These are phyloP conservation scores for Labrus mixtus DNA, from an alignment of 2,113 vertebrate genomes.

Conservation along the genomic window DNA sequence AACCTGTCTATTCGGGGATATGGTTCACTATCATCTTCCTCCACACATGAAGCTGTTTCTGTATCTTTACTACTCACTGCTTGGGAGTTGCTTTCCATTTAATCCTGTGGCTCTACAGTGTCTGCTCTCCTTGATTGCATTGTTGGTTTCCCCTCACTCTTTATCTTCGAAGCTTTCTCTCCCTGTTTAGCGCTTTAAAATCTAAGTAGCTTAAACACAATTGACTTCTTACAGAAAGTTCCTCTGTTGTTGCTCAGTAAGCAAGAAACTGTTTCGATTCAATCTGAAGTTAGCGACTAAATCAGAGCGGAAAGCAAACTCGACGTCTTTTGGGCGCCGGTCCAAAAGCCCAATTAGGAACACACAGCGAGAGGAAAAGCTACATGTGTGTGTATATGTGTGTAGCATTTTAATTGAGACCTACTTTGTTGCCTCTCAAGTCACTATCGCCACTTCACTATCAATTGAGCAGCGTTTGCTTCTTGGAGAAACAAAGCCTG, in stretches of 20 bases:
- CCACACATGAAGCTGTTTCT: constrained; percentile 50
- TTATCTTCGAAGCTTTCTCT: constrained; percentile 34
- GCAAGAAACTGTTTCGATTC: constrained; percentile 52
- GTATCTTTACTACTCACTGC: constrained; percentile 38
- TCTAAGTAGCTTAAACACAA: constrained; percentile 68
- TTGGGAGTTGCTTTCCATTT: constrained; percentile 30
- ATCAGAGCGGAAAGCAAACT: constrained; percentile 24
- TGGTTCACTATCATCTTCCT: constrained; percentile 59
- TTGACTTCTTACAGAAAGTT: constrained; percentile 57
- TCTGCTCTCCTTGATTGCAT: constrained; percentile 49
- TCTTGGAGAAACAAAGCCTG: constrained; percentile 44
- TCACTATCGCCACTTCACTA: constrained; percentile 2
- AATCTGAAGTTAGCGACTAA: constrained; percentile 36
- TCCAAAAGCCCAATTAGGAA: constrained; percentile 59
- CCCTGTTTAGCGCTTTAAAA: constrained; percentile 32
- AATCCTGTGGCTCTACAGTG: constrained; percentile 14
- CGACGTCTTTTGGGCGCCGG: constrained; percentile 8
- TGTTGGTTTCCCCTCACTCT: constrained; percentile 20
- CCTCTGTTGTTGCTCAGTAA: constrained; percentile 33
- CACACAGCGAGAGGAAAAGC: constrained; percentile 32
- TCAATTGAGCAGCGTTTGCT: constrained; percentile 21
- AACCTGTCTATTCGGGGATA: constrained; percentile 29
- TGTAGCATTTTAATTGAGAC: constrained; percentile 55
- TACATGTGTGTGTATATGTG: constrained; percentile 26
- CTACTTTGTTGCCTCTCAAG: constrained; percentile 40